Evolutionary conservation across 2,797 vertebrate species (phyloP).

Genomic region (Denticeps clupeoides): DNA sequence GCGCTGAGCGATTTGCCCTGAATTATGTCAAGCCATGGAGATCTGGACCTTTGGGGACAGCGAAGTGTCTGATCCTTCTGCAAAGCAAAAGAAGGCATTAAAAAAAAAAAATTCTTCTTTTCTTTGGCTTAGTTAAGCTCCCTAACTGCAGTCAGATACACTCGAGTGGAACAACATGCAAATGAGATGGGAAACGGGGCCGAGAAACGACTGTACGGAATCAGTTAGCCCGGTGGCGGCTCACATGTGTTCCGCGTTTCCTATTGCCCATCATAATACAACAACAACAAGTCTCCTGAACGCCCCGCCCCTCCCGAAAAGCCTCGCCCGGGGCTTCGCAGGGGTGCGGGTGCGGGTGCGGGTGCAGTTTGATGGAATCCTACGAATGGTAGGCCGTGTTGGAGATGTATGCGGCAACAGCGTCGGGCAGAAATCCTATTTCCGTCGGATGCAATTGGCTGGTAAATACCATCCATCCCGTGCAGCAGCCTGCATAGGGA

Average conservation of each 20-base stretch:
- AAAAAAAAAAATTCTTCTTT: constrained; percentile 39
- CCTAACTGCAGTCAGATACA: constrained; percentile 22
- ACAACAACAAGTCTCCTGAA: no score
- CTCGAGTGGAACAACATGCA: constrained; percentile 10
- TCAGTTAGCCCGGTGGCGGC: neutral
- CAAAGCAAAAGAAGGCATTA: constrained; percentile 58
- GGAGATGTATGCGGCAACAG: constrained; percentile 16
- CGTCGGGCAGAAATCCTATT: constrained; percentile 27
- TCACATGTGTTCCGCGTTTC: neutral
- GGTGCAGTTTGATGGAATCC: constrained; percentile 9
- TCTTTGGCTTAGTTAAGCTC: constrained; percentile 40
- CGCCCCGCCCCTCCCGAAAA: neutral
- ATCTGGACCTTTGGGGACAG: constrained; percentile 58
- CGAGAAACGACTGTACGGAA: neutral
- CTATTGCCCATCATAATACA: neutral
- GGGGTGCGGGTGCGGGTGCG: constrained; percentile 1
- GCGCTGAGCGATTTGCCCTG: constrained; percentile 60
- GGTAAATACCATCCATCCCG: constrained; percentile 26
- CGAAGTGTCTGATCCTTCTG: constrained; percentile 59
- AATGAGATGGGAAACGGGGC: constrained; percentile 7
- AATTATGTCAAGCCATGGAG: constrained; percentile 64
- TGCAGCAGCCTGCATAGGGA: neutral
- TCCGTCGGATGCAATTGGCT: constrained; percentile 22
- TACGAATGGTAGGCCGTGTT: constrained; percentile 11
- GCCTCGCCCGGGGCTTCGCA: no score